phyloP scores from a whole-genome alignment of 2,113 vertebrate species.

The Gymnarchus niloticus region DNA sequence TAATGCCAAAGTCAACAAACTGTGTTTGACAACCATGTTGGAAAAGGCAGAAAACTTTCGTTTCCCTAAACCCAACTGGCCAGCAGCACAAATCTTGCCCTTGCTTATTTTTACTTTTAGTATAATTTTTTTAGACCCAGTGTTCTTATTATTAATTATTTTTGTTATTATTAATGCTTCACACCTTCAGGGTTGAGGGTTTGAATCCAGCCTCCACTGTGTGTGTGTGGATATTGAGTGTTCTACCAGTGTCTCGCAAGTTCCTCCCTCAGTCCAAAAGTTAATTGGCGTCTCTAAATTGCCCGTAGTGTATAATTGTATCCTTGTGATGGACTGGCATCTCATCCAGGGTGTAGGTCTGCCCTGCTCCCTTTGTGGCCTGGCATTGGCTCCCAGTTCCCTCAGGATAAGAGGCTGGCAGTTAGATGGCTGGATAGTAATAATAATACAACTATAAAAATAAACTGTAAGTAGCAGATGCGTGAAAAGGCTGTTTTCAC shows the following conservation, averaged over 20 bases:
- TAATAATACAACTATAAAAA: neutral
- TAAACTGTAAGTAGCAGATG: neutral
- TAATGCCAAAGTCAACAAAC: neutral
- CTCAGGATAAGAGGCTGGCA: neutral
- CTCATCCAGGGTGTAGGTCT: neutral
- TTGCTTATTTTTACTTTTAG: neutral
- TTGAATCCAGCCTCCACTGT: neutral
- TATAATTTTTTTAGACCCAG: neutral
- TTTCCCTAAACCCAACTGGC: neutral
- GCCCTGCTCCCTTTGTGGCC: neutral
- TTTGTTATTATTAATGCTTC: too few species aligned
- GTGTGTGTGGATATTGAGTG: neutral
- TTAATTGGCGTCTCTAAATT: neutral
- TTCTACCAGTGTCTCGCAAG: neutral
- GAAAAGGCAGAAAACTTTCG: neutral
- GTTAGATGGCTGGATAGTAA: neutral
- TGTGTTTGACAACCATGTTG: neutral
- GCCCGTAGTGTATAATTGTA: neutral
- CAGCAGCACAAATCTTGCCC: neutral
- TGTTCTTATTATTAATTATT: too few species aligned
- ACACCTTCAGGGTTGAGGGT: neutral
- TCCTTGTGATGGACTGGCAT: neutral
- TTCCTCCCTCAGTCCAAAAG: neutral
- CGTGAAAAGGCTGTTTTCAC: slow-evolving; percentile 6
- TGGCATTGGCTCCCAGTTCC: neutral